Evolutionary conservation across 2,888 invertebrate species (phyloP), one percentile per base, ranked within the genome.

Genomic region (Apamea sordens): DNA sequence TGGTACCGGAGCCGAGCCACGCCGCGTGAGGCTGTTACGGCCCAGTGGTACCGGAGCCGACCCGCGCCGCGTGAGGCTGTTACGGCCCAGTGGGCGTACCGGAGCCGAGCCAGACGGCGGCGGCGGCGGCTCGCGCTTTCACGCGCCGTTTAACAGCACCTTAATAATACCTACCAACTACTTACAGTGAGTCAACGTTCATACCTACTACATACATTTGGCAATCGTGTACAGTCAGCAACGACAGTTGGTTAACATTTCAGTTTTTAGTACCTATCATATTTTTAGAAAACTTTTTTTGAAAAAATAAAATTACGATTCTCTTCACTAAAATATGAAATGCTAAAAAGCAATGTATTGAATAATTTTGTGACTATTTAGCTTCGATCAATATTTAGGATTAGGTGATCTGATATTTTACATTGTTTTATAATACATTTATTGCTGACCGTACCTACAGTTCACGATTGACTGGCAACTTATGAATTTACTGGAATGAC

Each of bases 161-260:
- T 5, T 11, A n/a, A 28, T 21, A 21, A 18, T 36, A 53, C 50
- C 50, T 56, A 56, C 18, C 28, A 44, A 44, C 32, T 59, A 59
- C 13, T 50, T 76, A 65, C 80, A 70, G 83, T 70, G 21, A 65
- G 70, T 61, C 76, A 81, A 70, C 64, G 41, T 64, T 36, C 44
- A 59, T 21, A 24, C 47, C n/a, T 32, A 4, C 36, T 32, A 6
- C 36, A 36, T 28, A 32, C 32, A 18, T 67, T n/a, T 28, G 28
- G 63, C 18, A 56, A 53, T 53, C 8, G 53, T 24, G 21, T 21
- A 53, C 8, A 10, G 24, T 24, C 56, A 24, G 56, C 24, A 24
- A 24, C 21, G 10, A 56, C 18, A 50, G 50, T 50, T 50, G 6
- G 18, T 21, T 56, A 24, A 56, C 10, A 56, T 50, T 50, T 50